A percentile compares a stretch with the other conserved stretches of the same genome.
Evolutionary conservation across 2,797 vertebrate species (phyloP).

Genomic region (Peromyscus aztecus): DNA sequence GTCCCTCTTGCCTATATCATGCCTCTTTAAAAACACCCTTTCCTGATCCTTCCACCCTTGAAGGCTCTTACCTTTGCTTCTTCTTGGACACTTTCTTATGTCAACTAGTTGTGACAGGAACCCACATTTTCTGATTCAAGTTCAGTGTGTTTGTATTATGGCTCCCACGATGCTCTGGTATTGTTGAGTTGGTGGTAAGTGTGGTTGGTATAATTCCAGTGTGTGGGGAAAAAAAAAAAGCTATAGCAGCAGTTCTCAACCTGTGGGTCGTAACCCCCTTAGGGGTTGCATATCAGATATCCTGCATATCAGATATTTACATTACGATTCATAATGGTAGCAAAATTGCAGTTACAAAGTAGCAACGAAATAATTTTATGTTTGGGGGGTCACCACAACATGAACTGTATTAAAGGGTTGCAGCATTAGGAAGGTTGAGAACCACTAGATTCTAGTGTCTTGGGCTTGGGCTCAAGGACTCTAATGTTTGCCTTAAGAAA

Average conservation of each 20-base stretch:
- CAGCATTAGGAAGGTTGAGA: neutral
- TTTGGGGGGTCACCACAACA: neutral
- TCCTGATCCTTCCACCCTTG: neutral
- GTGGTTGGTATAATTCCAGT: neutral
- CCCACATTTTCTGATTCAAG: conserved; percentile 73
- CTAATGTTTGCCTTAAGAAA: conserved; percentile 1
- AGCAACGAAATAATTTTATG: neutral
- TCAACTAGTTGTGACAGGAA: conserved; percentile 76
- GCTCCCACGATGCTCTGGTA: neutral
- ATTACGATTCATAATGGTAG: neutral
- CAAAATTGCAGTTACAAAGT: neutral
- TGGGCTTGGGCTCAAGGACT: neutral
- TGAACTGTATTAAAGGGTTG: neutral
- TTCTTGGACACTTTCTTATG: neutral
- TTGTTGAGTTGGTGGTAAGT: neutral
- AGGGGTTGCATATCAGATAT: neutral
- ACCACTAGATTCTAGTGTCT: neutral
- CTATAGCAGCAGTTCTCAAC: neutral
- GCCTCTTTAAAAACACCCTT: neutral
- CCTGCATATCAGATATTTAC: neutral
- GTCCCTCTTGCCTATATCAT: neutral
- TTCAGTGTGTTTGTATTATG: neutral
- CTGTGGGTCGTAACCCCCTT: neutral
- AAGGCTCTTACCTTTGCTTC: neutral
- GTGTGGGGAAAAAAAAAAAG: neutral